Conservation (phyloP, 2,888 invertebrate species). For the Itoplectis maculator region DNA sequence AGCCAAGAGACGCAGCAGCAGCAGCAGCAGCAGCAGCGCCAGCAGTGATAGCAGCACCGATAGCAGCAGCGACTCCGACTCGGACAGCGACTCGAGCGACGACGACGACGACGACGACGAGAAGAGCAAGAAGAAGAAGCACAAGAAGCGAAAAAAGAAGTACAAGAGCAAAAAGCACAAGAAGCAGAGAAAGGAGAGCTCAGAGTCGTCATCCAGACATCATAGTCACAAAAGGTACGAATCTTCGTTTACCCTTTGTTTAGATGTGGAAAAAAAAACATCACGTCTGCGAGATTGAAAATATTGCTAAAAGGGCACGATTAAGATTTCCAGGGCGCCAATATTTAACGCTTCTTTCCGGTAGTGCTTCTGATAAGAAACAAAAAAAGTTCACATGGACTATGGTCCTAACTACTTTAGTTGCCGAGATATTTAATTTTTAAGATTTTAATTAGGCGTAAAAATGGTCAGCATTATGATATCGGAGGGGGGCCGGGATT, state of each 20-base stretch:
- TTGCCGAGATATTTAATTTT: too few species aligned
- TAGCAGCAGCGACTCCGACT: conserved; percentile 17
- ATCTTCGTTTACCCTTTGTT: neutral
- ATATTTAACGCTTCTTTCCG: too few species aligned
- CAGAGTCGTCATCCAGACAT: conserved; percentile 46
- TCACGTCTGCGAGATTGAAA: too few species aligned
- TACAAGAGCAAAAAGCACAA: conserved; percentile 83
- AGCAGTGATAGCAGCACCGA: neutral
- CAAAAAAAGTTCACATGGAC: too few species aligned
- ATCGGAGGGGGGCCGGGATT: too few species aligned
- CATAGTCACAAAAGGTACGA: conserved; percentile 2
- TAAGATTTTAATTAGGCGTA: too few species aligned
- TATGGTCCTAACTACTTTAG: too few species aligned
- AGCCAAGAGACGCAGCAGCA: conserved; percentile 69
- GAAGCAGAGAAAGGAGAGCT: conserved; percentile 79
- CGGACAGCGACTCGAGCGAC: conserved; percentile 6
- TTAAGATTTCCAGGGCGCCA: too few species aligned
- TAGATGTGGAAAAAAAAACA: too few species aligned
- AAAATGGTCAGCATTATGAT: too few species aligned
- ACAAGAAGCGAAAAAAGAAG: conserved; percentile 70
- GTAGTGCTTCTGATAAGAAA: too few species aligned
- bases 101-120: conserved; percentile 67
- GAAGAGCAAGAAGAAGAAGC: conserved; percentile 69
- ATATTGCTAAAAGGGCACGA: too few species aligned
- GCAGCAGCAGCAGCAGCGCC: conserved; percentile 63